Evolutionary conservation across 2,113 vertebrate genomes (phyloP).

Genomic region (Calypte anna): DNA sequence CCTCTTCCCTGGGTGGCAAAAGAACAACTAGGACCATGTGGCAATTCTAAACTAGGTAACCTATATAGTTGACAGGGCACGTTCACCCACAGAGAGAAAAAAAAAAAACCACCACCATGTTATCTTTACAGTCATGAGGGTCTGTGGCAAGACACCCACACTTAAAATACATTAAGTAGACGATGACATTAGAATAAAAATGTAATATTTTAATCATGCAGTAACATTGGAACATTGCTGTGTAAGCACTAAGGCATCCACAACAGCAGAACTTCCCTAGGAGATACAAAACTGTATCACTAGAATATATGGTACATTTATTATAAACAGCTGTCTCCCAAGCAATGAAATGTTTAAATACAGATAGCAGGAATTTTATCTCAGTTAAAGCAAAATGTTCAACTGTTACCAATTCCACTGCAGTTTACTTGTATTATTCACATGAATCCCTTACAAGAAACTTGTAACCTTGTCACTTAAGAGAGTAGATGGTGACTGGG

Average conservation of each 20-base stretch:
- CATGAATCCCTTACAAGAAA: background rate
- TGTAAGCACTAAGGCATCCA: background rate
- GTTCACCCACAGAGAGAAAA: background rate
- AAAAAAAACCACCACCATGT: background rate
- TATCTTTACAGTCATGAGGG: background rate
- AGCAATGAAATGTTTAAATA: background rate
- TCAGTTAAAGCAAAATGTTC: background rate
- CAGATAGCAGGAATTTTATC: background rate
- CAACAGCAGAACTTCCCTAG: background rate
- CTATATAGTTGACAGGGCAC: background rate
- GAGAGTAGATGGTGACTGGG: background rate
- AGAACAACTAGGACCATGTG: background rate
- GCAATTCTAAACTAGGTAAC: background rate
- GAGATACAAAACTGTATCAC: background rate
- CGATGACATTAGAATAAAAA: background rate
- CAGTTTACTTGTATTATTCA: background rate
- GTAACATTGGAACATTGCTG: background rate
- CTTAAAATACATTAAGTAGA: background rate
- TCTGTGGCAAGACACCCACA: slow-evolving; percentile 28
- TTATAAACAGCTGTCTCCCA: background rate
- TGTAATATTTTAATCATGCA: background rate
- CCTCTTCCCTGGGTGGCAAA: background rate
- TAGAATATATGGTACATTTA: background rate
- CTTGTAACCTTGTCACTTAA: background rate
- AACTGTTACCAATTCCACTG: background rate